Evolutionary conservation across 2,888 invertebrate genomes (phyloP).

Genomic region (Drosophila gaucha): DNA sequence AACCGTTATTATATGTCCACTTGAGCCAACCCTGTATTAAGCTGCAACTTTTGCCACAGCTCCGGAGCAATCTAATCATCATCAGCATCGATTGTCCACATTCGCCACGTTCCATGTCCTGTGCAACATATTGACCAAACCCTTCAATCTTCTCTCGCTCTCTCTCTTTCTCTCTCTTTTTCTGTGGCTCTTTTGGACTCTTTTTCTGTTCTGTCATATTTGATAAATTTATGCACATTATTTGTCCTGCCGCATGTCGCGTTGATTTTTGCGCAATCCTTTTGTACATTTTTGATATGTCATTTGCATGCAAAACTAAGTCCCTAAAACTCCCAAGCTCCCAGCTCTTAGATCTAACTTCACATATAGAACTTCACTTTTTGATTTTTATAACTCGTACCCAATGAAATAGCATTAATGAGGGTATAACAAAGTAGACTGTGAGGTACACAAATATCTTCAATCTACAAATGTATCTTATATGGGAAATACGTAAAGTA

Average conservation of each 20-base stretch:
- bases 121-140: conserved; percentile 62
- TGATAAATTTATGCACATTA: conserved; percentile 76
- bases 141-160: conserved; percentile 22
- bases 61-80: conserved; percentile 67
- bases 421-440: background rate
- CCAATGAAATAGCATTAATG: background rate
- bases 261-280: conserved; percentile 70
- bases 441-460: no score
- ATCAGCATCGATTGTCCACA: conserved; percentile 48
- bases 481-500: no score
- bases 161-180: background rate
- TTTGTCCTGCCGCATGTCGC: conserved; percentile 74
- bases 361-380: conserved; percentile 6
- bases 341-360: conserved; percentile 14
- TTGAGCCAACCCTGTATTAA: conserved; percentile 22
- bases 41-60: conserved; percentile 23
- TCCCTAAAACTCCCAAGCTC: no score
- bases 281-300: conserved; percentile 58
- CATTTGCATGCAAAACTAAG: conserved; percentile 79
- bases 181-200: background rate
- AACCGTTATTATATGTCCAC: conserved; percentile 62
- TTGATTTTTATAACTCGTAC: background rate
- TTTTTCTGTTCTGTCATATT: conserved; percentile 26
- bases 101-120: conserved; percentile 17
- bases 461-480: background rate